Evolutionary conservation across 2,888 invertebrate species (phyloP).

Genomic region (Ypsolopha sequella): DNA sequence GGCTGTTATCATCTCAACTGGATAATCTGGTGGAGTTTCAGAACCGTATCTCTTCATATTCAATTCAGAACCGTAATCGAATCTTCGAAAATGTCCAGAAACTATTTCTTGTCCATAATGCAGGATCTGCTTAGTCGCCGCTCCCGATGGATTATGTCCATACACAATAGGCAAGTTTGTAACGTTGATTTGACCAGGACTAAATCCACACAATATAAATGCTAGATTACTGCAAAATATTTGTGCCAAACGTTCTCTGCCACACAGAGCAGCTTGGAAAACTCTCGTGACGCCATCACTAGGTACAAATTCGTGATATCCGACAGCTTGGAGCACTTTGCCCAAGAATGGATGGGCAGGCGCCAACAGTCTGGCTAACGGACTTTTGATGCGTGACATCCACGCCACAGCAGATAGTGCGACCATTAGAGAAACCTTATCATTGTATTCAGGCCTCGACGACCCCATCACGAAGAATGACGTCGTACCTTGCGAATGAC

Average conservation of each 20-base stretch:
- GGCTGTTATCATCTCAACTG: constrained; percentile 37
- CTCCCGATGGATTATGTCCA: constrained; percentile 34
- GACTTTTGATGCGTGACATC: constrained; percentile 53
- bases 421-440: constrained; percentile 65
- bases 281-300: neutral
- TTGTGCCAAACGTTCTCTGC: constrained; percentile 1
- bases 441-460: constrained; percentile 64
- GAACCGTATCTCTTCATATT: constrained; percentile 42
- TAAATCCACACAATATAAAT: constrained; percentile 15
- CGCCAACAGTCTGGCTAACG: constrained; percentile 23
- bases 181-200: constrained; percentile 16
- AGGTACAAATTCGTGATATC: constrained; percentile 2
- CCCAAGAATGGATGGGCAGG: constrained; percentile 11
- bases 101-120: constrained; percentile 26
- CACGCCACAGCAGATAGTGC: constrained; percentile 74
- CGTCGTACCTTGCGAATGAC: constrained; percentile 79
- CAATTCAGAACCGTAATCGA: constrained; percentile 39
- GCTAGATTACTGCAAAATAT: constrained; percentile 7
- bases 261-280: neutral
- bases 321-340: neutral
- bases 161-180: constrained; percentile 10
- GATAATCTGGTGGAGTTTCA: constrained; percentile 36
- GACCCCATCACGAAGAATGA: constrained; percentile 70
- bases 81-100: constrained; percentile 41
- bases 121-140: constrained; percentile 44